A percentile compares a stretch with the other conserved stretches of the same genome.
phyloP scores from a whole-genome alignment of 1,140 invertebrate species.

The Galendromus occidentalis region DNA sequence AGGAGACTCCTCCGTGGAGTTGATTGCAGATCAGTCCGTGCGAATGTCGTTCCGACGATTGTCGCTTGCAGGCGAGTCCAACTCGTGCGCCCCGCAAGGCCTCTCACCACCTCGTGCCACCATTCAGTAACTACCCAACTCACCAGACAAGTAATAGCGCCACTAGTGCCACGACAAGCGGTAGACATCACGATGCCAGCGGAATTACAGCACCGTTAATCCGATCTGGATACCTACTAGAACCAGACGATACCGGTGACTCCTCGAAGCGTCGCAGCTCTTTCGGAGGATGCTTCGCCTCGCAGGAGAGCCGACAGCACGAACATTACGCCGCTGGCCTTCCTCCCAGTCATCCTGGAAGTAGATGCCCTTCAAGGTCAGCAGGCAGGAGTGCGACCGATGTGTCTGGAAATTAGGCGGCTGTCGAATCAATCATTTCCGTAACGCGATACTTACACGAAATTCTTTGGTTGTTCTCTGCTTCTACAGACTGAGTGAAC shows the following conservation, averaged over 20 bases:
- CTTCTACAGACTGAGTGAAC: not conserved
- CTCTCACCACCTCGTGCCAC: conserved; percentile 6
- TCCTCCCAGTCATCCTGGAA: not conserved
- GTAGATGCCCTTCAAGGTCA: not conserved
- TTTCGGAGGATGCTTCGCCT: conserved; percentile 7
- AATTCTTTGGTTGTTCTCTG: not conserved
- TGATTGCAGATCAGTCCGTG: too few species aligned
- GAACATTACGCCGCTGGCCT: conserved; percentile 1
- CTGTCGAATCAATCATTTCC: not conserved
- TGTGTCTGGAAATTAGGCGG: not conserved
- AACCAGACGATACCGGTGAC: not conserved
- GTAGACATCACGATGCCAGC: not conserved
- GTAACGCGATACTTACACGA: not conserved
- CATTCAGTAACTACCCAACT: conserved; percentile 7
- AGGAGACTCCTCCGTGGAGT: too few species aligned
- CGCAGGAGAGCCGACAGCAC: conserved; percentile 8
- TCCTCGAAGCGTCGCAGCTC: not conserved
- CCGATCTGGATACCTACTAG: not conserved
- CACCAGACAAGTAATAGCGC: not conserved
- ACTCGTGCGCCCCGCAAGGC: conserved; percentile 9
- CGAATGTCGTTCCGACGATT: too few species aligned
- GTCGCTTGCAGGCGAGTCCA: not conserved
- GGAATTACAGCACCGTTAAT: not conserved
- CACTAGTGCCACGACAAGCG: not conserved
- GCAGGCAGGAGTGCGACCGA: not conserved